These are phyloP conservation scores for Euura saliciscinereae DNA, from an alignment of 1,140 invertebrate species.

Conservation along the genomic window DNA sequence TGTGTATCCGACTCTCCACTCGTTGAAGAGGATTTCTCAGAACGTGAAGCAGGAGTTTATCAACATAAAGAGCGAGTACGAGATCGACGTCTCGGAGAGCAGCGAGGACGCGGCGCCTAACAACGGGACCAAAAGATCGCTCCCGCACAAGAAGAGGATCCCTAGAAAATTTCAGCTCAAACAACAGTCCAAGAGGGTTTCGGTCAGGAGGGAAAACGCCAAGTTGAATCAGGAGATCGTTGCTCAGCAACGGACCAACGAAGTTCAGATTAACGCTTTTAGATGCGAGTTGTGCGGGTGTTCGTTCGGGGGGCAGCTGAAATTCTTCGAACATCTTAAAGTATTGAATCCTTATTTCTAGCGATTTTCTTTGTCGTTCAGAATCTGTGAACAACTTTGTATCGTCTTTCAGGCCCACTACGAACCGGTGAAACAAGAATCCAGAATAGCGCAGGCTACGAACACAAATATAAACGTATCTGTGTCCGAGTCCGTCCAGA, in stretches of 20 bases:
- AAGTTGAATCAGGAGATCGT: constrained; percentile 29
- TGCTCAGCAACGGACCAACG: constrained; percentile 13
- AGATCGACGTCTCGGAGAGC: constrained; percentile 51
- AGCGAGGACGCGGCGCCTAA: constrained; percentile 47
- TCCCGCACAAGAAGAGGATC: constrained; percentile 66
- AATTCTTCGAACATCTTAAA: constrained; percentile 82
- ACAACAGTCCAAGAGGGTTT: constrained; percentile 47
- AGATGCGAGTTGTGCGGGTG: constrained; percentile 73
- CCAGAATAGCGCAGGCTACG: constrained; percentile 49
- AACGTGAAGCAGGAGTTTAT: constrained; percentile 53
- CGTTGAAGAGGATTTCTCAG: constrained; percentile 46
- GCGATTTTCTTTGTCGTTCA: not conserved
- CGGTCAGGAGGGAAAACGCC: constrained; percentile 35
- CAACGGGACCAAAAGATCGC: constrained; percentile 53
- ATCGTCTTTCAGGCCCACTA: constrained; percentile 65
- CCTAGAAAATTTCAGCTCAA: constrained; percentile 58
- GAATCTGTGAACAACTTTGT: not conserved
- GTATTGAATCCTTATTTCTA: constrained; percentile 30
- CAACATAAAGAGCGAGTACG: constrained; percentile 54
- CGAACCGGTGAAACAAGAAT: constrained; percentile 66
- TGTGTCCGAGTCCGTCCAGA: constrained; percentile 39
- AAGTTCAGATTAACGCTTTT: constrained; percentile 49
- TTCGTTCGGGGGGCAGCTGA: constrained; percentile 70
- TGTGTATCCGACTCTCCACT: constrained; percentile 43
- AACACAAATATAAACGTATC: constrained; percentile 47